These are phyloP conservation scores for Ramphastos sulfuratus DNA, from an alignment of 2,113 vertebrate species.

Conservation along the genomic window DNA sequence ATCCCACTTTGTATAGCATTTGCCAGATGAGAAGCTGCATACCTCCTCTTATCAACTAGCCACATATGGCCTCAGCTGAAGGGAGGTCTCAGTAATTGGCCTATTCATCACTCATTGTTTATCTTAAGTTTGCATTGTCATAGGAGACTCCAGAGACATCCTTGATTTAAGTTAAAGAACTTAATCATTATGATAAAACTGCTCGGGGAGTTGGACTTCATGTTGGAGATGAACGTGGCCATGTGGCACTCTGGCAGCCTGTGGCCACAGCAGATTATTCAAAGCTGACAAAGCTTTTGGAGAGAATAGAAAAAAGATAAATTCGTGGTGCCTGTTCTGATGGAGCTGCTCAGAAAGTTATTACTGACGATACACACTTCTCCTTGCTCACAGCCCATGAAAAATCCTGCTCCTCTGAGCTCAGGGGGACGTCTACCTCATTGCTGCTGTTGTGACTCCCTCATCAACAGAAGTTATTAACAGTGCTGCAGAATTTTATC, in stretches of 20 bases:
- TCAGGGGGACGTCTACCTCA: neutral
- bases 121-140: slow-evolving; percentile 35
- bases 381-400: slow-evolving; percentile 13
- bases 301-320: neutral
- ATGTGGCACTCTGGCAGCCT: neutral
- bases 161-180: slow-evolving; percentile 59
- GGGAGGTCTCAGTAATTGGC: slow-evolving; percentile 42
- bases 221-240: neutral
- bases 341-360: neutral
- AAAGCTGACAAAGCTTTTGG: slow-evolving; percentile 32
- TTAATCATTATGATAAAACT: slow-evolving; percentile 62
- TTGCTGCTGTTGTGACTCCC: slow-evolving; percentile 15
- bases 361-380: neutral
- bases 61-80: neutral
- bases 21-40: neutral
- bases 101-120: slow-evolving; percentile 65
- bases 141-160: slow-evolving; percentile 37
- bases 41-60: slow-evolving; percentile 29
- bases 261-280: slow-evolving; percentile 25
- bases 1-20: neutral
- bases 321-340: neutral
- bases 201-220: neutral
- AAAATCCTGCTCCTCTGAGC: neutral
- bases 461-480: slow-evolving; percentile 52
- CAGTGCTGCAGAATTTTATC: neutral